phyloP scores from a whole-genome alignment of 2,113 vertebrate species.

The Microcebus jonahi region DNA sequence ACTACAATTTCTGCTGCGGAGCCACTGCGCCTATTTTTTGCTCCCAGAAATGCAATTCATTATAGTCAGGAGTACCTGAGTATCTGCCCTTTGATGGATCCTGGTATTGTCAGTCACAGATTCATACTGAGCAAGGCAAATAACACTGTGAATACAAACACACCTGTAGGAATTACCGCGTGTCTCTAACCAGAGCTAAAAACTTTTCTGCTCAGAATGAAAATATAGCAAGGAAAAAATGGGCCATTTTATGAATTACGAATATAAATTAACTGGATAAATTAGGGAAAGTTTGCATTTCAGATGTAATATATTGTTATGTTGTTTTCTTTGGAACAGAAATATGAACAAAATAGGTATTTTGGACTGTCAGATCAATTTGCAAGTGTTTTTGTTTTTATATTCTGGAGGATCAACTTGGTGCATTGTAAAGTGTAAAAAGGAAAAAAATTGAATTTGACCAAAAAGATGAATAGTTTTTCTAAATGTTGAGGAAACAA shows the following conservation, averaged over 20 bases:
- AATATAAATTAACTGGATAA: neutral
- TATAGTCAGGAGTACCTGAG: neutral
- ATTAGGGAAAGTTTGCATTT: neutral
- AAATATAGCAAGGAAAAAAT: neutral
- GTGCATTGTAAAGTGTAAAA: too few species aligned
- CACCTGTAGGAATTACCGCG: too few species aligned
- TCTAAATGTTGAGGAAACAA: too few species aligned
- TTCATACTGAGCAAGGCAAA: neutral
- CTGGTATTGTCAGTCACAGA: fast-evolving
- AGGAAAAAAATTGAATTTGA: too few species aligned
- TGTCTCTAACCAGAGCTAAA: fast-evolving
- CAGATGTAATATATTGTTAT: neutral
- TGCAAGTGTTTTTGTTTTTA: too few species aligned
- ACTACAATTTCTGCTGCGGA: neutral
- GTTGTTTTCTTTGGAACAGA: neutral
- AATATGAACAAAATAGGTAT: too few species aligned
- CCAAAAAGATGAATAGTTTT: too few species aligned
- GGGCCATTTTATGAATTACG: neutral
- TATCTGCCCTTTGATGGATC: neutral
- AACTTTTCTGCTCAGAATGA: neutral
- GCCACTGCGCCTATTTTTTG: neutral
- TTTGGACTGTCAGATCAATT: neutral
- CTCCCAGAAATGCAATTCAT: fast-evolving
- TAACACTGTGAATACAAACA: neutral
- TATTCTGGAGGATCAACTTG: too few species aligned